Evolutionary conservation across 1,140 invertebrate genomes (phyloP).

Genomic region (Pseudomyrmex flavicornis): DNA sequence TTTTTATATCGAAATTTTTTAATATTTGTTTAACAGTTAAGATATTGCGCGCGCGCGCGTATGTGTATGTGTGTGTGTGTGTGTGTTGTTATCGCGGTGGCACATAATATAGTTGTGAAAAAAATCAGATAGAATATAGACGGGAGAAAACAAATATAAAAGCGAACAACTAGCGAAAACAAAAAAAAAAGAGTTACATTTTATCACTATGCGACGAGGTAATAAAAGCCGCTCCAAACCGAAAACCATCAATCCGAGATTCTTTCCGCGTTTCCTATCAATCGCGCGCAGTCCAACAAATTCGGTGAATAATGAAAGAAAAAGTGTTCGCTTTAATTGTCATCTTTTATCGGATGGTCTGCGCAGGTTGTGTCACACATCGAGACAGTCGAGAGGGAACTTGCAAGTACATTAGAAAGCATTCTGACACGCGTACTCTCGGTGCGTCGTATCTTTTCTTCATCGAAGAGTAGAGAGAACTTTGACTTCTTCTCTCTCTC

Average conservation of each 20-base stretch:
- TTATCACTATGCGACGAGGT: slow-evolving; percentile 5
- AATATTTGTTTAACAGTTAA: neutral
- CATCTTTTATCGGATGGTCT: slow-evolving; percentile 46
- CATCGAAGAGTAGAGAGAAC: neutral
- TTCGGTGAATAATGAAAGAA: slow-evolving; percentile 34
- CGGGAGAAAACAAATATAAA: neutral
- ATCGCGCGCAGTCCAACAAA: neutral
- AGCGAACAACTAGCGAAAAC: neutral
- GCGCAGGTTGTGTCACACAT: slow-evolving; percentile 19
- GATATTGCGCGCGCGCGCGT: neutral
- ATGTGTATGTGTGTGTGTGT: too few species aligned
- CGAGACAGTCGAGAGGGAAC: neutral
- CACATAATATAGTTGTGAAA: too few species aligned
- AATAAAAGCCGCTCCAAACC: slow-evolving; percentile 35
- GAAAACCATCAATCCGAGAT: slow-evolving; percentile 42
- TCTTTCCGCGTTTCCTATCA: slow-evolving; percentile 26
- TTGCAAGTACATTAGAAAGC: slow-evolving; percentile 18
- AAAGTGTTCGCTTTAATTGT: slow-evolving; percentile 55
- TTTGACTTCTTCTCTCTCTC: neutral
- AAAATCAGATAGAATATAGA: neutral
- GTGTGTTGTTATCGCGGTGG: too few species aligned
- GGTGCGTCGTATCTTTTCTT: neutral
- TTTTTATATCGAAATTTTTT: neutral
- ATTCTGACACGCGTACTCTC: slow-evolving; percentile 14
- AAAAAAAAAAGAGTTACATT: neutral